Evolutionary conservation across 2,888 invertebrate genomes (phyloP), one percentile per base, ranked within the genome.

Genomic region (Drosophila bunnanda): DNA sequence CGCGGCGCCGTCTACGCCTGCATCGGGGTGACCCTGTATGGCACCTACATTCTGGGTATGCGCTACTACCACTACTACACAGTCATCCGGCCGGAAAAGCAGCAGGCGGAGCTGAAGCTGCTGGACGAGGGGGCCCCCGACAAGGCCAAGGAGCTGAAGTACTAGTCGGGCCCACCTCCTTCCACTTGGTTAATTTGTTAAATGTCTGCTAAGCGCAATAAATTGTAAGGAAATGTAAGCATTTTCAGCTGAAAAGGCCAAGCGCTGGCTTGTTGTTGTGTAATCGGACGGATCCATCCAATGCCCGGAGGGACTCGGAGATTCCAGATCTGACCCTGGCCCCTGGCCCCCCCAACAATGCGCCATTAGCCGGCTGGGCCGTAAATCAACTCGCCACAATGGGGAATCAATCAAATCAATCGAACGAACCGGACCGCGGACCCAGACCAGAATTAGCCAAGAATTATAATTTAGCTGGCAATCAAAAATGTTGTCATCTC

Each of bases 1-100:
- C 93, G 93, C 85, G 94, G 94, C 25, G 92, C 93, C 48, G 94
- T 94, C 1, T 91, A 91, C 36, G 90, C 93, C 20, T 94, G 94
- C 80, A 89, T 94, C 41, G 94, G 93, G 7, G 90, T 94, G 10
- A 94, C 94, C 20, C 60, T 93, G 1, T 93, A 93, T 82, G 94
- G 94, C 43, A 91, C 93, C 32, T 90, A 91, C 50, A 76, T 93
- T 48, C 76, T 94, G 15, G 93, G 93, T 36, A 75, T 91, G 75
- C 92, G 93, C 64, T 92, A 92, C 62, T 93, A 93, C 77, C 89
- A 93, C 54, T 94, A 94, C 82, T 92, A 93, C 64, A 93, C 93
- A 1, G 92, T 93, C 12, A 89, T 93, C 17, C 92, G 92, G 67
- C 94, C 94, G 10, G 88, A 92, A 73, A 89, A 89, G 48, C 90